Evolutionary conservation across 1,140 invertebrate species (phyloP), one percentile per base, ranked within the genome.

Genomic region (Mercenaria mercenaria): DNA sequence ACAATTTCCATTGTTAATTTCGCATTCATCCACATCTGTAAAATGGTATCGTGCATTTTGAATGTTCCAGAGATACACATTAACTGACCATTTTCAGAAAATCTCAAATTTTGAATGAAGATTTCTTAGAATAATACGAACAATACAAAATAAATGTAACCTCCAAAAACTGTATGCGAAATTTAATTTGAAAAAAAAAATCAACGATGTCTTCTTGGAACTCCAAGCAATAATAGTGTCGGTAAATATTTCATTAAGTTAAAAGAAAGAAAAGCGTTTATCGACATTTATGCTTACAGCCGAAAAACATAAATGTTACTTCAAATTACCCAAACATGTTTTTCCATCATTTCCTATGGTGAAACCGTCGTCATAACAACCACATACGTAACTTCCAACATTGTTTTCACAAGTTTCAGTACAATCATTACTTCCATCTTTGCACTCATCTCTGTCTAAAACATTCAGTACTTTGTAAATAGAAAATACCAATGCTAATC

Each of bases 21-120:
- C 95, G 93, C 97, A 98, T 92, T 97, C 97, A 92, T 98, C 96
- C 15, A 97, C 95, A 93, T 97, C 97, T 97, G 89, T 61, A 94
- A 94, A 67, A 91, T 91, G 90, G 92, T 89, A n/a, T n/a, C n/a
- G n/a, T n/a, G 61, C 11, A 29, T 11, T 8, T 20, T n/a, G n/a
- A n/a, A n/a, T n/a, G n/a, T n/a, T n/a, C n/a, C n/a, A 67, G n/a
- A 4, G n/a, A 84, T 29, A 41, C n/a, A 61, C 18, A 34, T 18
- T 23, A 77, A 77, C n/a, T n/a, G n/a, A 77, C 39, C 29, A 26
- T 39, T 47, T 39, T 11, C 15, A 77, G 34, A 8, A 39, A 43
- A 26, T 77, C 29, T 77, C 26, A 77, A 67, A 8, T 11, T 11
- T 8, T 67, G 64, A 11, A 67, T 15, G 32, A 26, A 11, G n/a